Percentiles rank a stretch among this genome's conserved stretches.
Conservation (phyloP, 2,797 vertebrate species). For the Gadopsis bispinosus region DNA sequence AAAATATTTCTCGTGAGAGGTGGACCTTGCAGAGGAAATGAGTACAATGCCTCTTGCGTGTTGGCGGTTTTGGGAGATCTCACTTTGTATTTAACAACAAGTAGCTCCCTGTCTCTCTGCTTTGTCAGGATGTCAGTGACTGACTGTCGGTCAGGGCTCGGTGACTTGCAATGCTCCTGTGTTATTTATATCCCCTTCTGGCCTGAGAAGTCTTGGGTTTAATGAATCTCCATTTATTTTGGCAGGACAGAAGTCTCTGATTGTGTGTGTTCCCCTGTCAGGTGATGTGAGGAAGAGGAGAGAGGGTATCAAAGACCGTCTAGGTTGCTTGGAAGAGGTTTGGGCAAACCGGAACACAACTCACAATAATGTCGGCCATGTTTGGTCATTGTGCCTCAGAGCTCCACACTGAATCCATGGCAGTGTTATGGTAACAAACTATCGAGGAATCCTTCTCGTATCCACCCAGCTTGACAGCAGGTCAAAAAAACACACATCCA, state of each 20-base stretch:
- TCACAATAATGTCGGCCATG: conserved; percentile 63
- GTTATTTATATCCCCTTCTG: conserved; percentile 79
- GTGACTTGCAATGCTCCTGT: conserved; percentile 60
- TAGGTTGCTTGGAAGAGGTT: conserved; percentile 58
- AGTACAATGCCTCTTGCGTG: conserved; percentile 77
- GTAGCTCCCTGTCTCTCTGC: conserved; percentile 63
- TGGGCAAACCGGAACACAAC: conserved; percentile 48
- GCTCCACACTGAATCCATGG: conserved; percentile 45
- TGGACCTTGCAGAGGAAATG: conserved; percentile 81
- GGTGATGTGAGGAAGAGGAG: conserved; percentile 56
- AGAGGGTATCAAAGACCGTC: conserved; percentile 64
- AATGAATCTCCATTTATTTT: conserved; percentile 84
- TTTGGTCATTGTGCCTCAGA: conserved; percentile 73
- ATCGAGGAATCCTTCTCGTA: conserved; percentile 36
- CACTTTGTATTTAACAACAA: conserved; percentile 76
- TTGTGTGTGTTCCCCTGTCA: conserved; percentile 54
- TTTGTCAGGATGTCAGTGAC: conserved; percentile 76
- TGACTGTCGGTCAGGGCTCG: conserved; percentile 73
- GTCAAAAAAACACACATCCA: conserved; percentile 85
- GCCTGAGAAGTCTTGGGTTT: conserved; percentile 72
- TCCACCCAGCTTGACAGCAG: conserved; percentile 47
- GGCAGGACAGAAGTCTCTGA: conserved; percentile 60
- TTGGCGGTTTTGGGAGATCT: conserved; percentile 74
- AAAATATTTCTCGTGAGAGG: conserved; percentile 87
- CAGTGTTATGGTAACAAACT: conserved; percentile 57